Base-by-base conservation (phyloP, 2,888 invertebrate genomes). In the Muscina levida region DNA sequence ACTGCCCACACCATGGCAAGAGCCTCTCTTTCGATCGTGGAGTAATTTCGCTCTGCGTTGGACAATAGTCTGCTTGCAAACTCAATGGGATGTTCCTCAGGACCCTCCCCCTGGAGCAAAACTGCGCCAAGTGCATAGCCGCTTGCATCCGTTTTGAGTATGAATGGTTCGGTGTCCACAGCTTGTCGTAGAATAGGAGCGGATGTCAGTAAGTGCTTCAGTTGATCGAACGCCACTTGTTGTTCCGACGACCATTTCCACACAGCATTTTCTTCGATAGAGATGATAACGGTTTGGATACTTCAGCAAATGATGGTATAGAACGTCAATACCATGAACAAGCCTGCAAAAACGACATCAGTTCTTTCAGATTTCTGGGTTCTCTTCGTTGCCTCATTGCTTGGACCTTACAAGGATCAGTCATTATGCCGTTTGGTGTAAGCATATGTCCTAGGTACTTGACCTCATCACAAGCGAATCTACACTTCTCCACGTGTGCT, bases 41-140 rank as follows among this genome's bases (percentile, higher is more conserved):
- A n/a, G n/a, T n/a, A n/a, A n/a, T n/a, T n/a, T n/a, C n/a, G n/a
- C n/a, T n/a, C n/a, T n/a, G n/a, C n/a, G n/a, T n/a, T n/a, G n/a
- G n/a, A n/a, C n/a, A 4, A 76, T 51, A 11, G 78, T 13, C 86
- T 62, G 42, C 84, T 85, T 2, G 85, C 84, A 70, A 86, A 87
- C 51, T 85, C 85, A 0, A 87, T 84, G 48, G 83, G 84, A 48
- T 82, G 82, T 72, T 86, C 85, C n/a, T n/a, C n/a, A n/a, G n/a
- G n/a, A n/a, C n/a, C n/a, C n/a, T n/a, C n/a, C n/a, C n/a, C n/a
- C n/a, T 83, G 83, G 46, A 71, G 67, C 31, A 84, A 39, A 68
- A 82, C 84, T 48, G 82, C 82, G 5, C 26, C 57, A 1, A 57
- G 26, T 31, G 86, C 86, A 39, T 87, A 87, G 39, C 65, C 77